A percentile compares a stretch with the other conserved stretches of the same genome.
Evolutionary conservation across 2,797 vertebrate genomes (phyloP).

Genomic region (Chaetophractus vellerosus): DNA sequence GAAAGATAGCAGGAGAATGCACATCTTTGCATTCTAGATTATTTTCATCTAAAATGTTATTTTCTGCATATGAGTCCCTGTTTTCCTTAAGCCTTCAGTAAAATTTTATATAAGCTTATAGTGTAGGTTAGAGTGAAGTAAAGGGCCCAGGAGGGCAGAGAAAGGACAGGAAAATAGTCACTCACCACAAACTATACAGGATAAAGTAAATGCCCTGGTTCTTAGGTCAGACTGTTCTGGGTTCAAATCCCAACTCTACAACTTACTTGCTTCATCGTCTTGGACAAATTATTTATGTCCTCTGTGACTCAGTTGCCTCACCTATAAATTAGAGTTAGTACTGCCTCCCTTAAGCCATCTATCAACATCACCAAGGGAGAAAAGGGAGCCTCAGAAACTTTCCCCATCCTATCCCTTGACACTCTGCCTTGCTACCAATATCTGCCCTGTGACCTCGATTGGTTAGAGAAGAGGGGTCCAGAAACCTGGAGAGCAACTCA

Average conservation of each 20-base stretch:
- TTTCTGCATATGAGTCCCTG: background rate
- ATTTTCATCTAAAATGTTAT: background rate
- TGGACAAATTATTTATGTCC: background rate
- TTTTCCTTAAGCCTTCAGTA: background rate
- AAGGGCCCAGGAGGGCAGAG: background rate
- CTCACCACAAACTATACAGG: background rate
- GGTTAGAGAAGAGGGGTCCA: background rate
- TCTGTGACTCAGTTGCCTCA: background rate
- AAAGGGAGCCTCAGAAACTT: background rate
- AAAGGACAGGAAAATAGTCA: background rate
- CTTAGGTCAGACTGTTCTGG: background rate
- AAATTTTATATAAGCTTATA: constrained; percentile 21
- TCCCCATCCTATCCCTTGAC: background rate
- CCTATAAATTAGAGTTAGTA: background rate
- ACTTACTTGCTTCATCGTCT: background rate
- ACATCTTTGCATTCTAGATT: constrained; percentile 9
- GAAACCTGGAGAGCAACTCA: background rate
- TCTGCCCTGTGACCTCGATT: background rate
- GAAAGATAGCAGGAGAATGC: background rate
- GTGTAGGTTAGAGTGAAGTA: background rate
- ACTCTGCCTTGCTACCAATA: background rate
- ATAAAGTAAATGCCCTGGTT: background rate
- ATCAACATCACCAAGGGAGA: background rate
- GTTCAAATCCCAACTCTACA: background rate
- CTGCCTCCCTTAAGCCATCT: background rate